phyloP scores from a whole-genome alignment of 2,888 invertebrate species.

The Meganola albula region DNA sequence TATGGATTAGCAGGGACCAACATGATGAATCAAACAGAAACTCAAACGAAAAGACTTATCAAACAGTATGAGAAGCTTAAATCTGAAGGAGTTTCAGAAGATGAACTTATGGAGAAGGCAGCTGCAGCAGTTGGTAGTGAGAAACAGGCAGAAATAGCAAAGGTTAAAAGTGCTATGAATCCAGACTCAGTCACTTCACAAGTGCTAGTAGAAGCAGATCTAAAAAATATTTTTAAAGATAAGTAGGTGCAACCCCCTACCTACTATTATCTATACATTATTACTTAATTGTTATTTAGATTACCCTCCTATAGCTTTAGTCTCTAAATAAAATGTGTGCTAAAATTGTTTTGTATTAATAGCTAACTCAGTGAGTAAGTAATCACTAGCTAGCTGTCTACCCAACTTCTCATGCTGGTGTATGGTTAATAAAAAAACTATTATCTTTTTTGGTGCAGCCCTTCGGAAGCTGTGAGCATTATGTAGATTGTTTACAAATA shows the following conservation, averaged over 20 bases:
- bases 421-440: too few relatives aligned
- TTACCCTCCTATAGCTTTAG: too few relatives aligned
- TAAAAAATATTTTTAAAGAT: slow-evolving; percentile 56
- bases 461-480: too few relatives aligned
- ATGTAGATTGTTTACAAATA: too few relatives aligned
- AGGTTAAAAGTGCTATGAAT: slow-evolving; percentile 33
- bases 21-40: slow-evolving; percentile 71
- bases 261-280: too few relatives aligned
- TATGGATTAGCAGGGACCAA: slow-evolving; percentile 75
- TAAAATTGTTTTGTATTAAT: too few relatives aligned
- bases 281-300: too few relatives aligned
- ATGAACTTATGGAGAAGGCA: slow-evolving; percentile 66
- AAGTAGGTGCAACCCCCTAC: slow-evolving; percentile 16
- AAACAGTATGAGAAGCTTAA: slow-evolving; percentile 78
- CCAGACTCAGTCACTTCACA: slow-evolving; percentile 50
- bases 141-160: slow-evolving; percentile 34
- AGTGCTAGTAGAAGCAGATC: slow-evolving; percentile 44
- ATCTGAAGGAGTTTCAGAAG: slow-evolving; percentile 69
- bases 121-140: slow-evolving; percentile 42
- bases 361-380: too few relatives aligned
- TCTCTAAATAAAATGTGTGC: too few relatives aligned
- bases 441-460: too few relatives aligned
- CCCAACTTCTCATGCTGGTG: too few relatives aligned
- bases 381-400: too few relatives aligned
- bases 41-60: slow-evolving; percentile 79